Conservation (phyloP, 2,888 invertebrate genomes). For the Dioctria rufipes region DNA sequence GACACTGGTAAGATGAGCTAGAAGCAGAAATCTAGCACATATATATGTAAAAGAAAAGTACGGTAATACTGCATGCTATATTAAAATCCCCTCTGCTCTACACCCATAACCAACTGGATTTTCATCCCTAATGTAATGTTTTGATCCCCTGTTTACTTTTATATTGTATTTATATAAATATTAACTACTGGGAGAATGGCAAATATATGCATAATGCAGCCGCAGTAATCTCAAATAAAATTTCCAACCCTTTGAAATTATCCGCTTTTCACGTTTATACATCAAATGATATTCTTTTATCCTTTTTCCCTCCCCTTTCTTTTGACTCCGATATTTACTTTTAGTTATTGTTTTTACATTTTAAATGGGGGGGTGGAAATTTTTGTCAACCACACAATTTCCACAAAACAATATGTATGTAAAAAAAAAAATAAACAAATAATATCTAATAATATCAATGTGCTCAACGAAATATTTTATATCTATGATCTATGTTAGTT, state of each 20-base stretch:
- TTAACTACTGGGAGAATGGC: no score
- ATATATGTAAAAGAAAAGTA: no score
- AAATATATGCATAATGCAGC: neutral
- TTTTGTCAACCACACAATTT: slow-evolving; percentile 13
- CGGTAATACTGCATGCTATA: no score
- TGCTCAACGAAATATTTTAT: neutral
- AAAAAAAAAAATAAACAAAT: neutral
- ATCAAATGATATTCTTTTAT: neutral
- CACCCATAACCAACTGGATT: no score
- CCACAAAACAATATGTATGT: neutral
- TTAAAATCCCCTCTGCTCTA: no score
- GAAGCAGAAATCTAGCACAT: no score
- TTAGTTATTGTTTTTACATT: slow-evolving; percentile 19
- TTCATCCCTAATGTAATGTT: no score
- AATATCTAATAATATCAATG: neutral
- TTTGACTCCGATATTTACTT: neutral
- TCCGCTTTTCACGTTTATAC: neutral
- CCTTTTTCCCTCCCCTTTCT: neutral
- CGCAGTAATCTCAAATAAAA: neutral
- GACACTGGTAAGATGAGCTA: no score
- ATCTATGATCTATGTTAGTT: no score
- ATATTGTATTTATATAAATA: no score
- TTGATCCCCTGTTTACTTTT: no score
- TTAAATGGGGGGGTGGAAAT: neutral
- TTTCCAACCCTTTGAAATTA: neutral